Conservation (phyloP, 2,113 vertebrate species). For the Mola mola region DNA sequence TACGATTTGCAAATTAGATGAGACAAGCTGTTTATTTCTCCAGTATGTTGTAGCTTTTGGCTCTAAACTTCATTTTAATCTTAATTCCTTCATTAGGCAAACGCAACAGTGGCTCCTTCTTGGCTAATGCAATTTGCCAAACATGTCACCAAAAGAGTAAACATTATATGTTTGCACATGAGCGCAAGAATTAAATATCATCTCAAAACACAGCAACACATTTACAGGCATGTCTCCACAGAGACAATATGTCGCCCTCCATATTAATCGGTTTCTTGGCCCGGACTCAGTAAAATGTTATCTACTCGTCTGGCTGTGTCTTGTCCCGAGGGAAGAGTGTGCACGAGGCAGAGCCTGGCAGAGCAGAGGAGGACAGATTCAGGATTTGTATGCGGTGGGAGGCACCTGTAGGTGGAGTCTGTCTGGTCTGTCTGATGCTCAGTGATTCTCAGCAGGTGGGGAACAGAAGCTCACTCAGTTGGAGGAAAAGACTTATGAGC, state of each 20-base stretch:
- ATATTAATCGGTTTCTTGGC: slow-evolving; percentile 52
- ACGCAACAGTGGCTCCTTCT: slow-evolving; percentile 32
- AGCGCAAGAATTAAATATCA: slow-evolving; percentile 33
- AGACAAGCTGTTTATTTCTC: slow-evolving; percentile 67
- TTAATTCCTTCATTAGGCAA: slow-evolving; percentile 66
- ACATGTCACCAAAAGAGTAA: slow-evolving; percentile 34
- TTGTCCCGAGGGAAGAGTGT: slow-evolving; percentile 36
- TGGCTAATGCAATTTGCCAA: slow-evolving; percentile 52
- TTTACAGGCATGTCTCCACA: slow-evolving; percentile 20
- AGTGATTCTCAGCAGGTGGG: slow-evolving; percentile 56
- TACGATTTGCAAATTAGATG: slow-evolving; percentile 66
- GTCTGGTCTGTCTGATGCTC: slow-evolving; percentile 68
- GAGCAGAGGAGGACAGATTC: slow-evolving; percentile 34
- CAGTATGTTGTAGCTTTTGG: slow-evolving; percentile 57
- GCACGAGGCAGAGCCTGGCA: slow-evolving; percentile 37
- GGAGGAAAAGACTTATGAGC: slow-evolving; percentile 68
- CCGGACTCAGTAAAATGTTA: slow-evolving; percentile 45
- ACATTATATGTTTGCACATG: slow-evolving; percentile 25
- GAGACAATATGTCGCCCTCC: slow-evolving; percentile 20
- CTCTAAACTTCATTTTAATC: slow-evolving; percentile 63
- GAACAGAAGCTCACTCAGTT: slow-evolving; percentile 48
- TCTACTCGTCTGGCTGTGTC: slow-evolving; percentile 54
- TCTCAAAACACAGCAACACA: slow-evolving; percentile 32
- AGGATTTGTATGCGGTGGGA: slow-evolving; percentile 65
- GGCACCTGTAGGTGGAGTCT: slow-evolving; percentile 58